phyloP scores from a whole-genome alignment of 2,888 invertebrate genomes.

The Ditylenchus weischeri region DNA sequence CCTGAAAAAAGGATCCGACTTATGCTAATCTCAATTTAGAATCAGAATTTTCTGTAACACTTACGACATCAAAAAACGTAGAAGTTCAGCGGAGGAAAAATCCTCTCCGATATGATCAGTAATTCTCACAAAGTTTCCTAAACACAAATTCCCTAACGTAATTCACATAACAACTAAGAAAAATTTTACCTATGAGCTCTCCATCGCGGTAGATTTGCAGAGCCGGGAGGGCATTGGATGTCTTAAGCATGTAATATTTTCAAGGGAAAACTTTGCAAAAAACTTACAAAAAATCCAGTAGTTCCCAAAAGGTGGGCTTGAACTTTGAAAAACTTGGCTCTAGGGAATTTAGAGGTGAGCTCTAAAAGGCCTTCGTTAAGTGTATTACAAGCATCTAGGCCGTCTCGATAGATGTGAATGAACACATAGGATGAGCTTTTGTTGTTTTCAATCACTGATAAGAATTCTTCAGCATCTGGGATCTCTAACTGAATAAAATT shows the following conservation, averaged over 20 bases:
- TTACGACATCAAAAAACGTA: slow-evolving; percentile 36
- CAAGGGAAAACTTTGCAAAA: not conserved
- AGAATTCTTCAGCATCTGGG: slow-evolving; percentile 37
- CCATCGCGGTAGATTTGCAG: slow-evolving; percentile 49
- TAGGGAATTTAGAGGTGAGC: slow-evolving; percentile 18
- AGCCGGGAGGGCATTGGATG: slow-evolving; percentile 40
- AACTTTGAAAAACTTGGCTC: slow-evolving; percentile 33
- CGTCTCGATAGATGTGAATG: slow-evolving; percentile 38
- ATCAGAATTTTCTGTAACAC: not conserved
- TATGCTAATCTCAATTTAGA: too few species aligned
- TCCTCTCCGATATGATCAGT: slow-evolving; percentile 43
- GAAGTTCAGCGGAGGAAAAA: slow-evolving; percentile 33
- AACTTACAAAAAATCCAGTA: slow-evolving; percentile 33
- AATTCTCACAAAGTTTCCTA: slow-evolving; percentile 38
- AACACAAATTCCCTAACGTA: too few species aligned
- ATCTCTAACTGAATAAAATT: slow-evolving; percentile 31
- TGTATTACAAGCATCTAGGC: slow-evolving; percentile 24
- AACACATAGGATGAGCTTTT: slow-evolving; percentile 12
- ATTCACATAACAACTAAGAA: too few species aligned
- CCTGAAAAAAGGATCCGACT: too few species aligned
- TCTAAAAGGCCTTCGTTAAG: slow-evolving; percentile 35
- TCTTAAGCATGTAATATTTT: not conserved
- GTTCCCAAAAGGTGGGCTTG: slow-evolving; percentile 35
- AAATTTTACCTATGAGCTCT: slow-evolving; percentile 44
- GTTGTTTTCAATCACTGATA: slow-evolving; percentile 27